Evolutionary conservation across 2,113 vertebrate genomes (phyloP).

Genomic region (Xenopus borealis): DNA sequence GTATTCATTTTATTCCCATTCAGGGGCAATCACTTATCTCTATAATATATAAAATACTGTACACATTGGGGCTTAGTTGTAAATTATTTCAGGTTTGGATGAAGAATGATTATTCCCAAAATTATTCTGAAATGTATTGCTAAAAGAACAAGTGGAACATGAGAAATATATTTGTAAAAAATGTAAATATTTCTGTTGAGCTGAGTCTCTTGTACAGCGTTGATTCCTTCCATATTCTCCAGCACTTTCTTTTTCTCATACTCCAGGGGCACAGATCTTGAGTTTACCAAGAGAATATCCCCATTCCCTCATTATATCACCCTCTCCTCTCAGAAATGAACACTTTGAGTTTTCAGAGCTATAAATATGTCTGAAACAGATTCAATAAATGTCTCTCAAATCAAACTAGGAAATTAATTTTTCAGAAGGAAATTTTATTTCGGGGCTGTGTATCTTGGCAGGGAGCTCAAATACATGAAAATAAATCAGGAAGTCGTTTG

Average conservation of each 20-base stretch:
- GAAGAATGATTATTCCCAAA: too few relatives aligned
- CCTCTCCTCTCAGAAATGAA: slow-evolving; percentile 6
- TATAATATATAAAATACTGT: too few relatives aligned
- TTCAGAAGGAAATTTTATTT: slow-evolving; percentile 44
- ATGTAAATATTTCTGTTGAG: slow-evolving; percentile 11
- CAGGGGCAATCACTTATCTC: too few relatives aligned
- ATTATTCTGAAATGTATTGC: too few relatives aligned
- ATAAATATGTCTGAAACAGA: slow-evolving; percentile 28
- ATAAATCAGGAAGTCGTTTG: slow-evolving; percentile 11
- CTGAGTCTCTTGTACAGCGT: too few relatives aligned
- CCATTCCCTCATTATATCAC: slow-evolving; percentile 26
- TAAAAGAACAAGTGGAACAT: too few relatives aligned
- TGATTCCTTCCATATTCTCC: too few relatives aligned
- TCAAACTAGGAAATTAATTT: slow-evolving; percentile 40
- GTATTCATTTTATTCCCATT: too few relatives aligned
- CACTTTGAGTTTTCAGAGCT: slow-evolving; percentile 12
- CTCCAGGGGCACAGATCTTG: too few relatives aligned
- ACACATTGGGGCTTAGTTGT: too few relatives aligned
- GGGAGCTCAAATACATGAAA: slow-evolving; percentile 4
- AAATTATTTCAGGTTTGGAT: too few relatives aligned
- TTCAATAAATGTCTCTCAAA: slow-evolving; percentile 42
- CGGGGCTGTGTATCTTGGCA: slow-evolving; percentile 12
- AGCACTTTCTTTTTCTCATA: too few relatives aligned
- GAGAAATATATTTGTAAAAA: slow-evolving; percentile 23
- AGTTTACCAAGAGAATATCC: slow-evolving; percentile 18